phyloP scores from a whole-genome alignment of 2,888 invertebrate species.

The Drosophila prolongata region DNA sequence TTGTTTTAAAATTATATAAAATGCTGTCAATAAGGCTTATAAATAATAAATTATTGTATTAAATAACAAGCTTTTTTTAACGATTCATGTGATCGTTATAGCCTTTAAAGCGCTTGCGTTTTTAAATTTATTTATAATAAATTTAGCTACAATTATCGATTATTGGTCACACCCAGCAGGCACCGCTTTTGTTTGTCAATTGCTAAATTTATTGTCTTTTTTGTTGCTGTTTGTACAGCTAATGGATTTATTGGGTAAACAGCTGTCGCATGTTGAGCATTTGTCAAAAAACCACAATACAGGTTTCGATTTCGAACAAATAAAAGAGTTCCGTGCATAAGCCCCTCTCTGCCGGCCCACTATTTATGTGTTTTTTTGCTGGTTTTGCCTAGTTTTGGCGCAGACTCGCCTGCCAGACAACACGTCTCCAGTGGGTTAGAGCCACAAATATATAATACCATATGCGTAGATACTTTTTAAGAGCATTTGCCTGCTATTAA shows the following conservation, averaged over 20 bases:
- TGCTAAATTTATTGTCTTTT: slow-evolving; percentile 51
- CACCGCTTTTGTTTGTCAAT: slow-evolving; percentile 64
- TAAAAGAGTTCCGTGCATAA: slow-evolving; percentile 34
- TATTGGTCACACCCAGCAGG: slow-evolving; percentile 70
- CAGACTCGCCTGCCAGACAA: slow-evolving; percentile 40
- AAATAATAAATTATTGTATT: neutral
- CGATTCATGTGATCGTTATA: neutral
- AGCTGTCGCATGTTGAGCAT: slow-evolving; percentile 74
- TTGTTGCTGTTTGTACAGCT: slow-evolving; percentile 66
- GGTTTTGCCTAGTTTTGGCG: slow-evolving; percentile 30
- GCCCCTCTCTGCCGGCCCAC: neutral
- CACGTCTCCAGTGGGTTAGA: slow-evolving; percentile 32
- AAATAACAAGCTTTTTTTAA: neutral
- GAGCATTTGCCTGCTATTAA: slow-evolving; percentile 10
- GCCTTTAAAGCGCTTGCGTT: slow-evolving; percentile 6
- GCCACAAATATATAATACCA: slow-evolving; percentile 8
- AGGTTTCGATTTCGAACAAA: slow-evolving; percentile 53
- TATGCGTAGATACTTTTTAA: neutral
- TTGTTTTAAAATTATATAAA: neutral
- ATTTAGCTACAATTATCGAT: slow-evolving; percentile 68
- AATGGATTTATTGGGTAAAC: slow-evolving; percentile 79
- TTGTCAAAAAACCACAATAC: slow-evolving; percentile 71
- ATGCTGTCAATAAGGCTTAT: neutral
- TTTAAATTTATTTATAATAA: slow-evolving; percentile 55
- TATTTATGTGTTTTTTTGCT: slow-evolving; percentile 23